Evolutionary conservation across 2,888 invertebrate species (phyloP).

Genomic region (Tanytarsus gracilentus): DNA sequence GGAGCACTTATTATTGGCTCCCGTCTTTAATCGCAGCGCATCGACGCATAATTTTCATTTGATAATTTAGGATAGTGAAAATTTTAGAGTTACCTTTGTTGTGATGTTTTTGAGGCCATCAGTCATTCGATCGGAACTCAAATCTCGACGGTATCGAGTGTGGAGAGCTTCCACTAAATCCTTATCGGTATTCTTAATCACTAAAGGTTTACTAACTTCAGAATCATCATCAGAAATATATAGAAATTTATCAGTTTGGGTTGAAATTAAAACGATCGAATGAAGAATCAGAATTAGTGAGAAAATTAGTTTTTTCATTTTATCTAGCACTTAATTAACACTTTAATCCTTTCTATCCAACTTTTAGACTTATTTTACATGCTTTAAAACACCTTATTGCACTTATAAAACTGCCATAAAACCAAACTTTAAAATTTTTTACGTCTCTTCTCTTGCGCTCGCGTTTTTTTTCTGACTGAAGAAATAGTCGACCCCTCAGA

Average conservation of each 20-base stretch:
- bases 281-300: constrained; percentile 5
- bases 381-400: too few species aligned
- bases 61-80: not conserved
- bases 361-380: too few species aligned
- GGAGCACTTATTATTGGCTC: too few species aligned
- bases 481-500: too few species aligned
- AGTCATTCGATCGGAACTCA: not conserved
- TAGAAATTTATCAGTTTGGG: constrained; percentile 6
- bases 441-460: too few species aligned
- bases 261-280: not conserved
- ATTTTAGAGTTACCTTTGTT: constrained; percentile 6
- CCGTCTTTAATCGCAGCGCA: too few species aligned
- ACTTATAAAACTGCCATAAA: too few species aligned
- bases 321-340: too few species aligned
- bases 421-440: too few species aligned
- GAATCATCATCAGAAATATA: not conserved
- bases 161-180: constrained; percentile 7
- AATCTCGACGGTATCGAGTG: constrained; percentile 8
- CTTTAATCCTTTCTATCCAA: too few species aligned
- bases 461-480: too few species aligned
- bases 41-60: too few species aligned
- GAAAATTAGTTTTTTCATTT: constrained; percentile 14
- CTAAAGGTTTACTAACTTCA: not conserved
- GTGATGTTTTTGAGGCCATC: constrained; percentile 14
- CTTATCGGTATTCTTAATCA: constrained; percentile 15